Percentiles rank a stretch among this genome's conserved stretches.
These are phyloP conservation scores for Phoeniculus purpureus DNA, from an alignment of 2,797 vertebrate genomes.

Conservation along the genomic window DNA sequence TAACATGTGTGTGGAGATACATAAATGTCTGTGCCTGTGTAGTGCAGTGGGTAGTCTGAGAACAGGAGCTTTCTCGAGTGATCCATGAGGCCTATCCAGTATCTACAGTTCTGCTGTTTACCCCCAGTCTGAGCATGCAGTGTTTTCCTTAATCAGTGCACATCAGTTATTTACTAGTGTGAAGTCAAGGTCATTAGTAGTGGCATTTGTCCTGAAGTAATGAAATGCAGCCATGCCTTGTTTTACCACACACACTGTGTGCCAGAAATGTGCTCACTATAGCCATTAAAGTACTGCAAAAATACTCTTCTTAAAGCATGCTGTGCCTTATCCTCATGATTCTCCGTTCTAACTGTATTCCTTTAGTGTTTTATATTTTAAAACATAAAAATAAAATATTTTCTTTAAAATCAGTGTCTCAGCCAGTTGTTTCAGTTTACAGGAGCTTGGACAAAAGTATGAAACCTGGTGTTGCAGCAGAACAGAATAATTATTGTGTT, in stretches of 20 bases:
- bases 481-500: not conserved
- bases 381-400: not conserved
- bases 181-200: not conserved
- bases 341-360: not conserved
- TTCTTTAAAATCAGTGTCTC: not conserved
- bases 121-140: not conserved
- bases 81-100: not conserved
- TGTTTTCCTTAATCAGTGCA: not conserved
- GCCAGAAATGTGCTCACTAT: not conserved
- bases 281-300: not conserved
- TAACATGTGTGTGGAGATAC: not conserved
- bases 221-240: not conserved
- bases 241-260: not conserved
- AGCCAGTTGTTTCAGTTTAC: not conserved
- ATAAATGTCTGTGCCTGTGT: not conserved
- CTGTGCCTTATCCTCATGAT: not conserved
- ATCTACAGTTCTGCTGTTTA: not conserved
- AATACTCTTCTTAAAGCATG: not conserved
- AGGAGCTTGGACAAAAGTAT: not conserved
- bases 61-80: fast-evolving
- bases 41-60: not conserved
- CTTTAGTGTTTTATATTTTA: not conserved
- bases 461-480: not conserved
- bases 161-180: not conserved
- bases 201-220: not conserved